A percentile compares a stretch with the other conserved stretches of the same genome.
Evolutionary conservation across 2,113 vertebrate species (phyloP).

Genomic region (Typhlomys cinereus): DNA sequence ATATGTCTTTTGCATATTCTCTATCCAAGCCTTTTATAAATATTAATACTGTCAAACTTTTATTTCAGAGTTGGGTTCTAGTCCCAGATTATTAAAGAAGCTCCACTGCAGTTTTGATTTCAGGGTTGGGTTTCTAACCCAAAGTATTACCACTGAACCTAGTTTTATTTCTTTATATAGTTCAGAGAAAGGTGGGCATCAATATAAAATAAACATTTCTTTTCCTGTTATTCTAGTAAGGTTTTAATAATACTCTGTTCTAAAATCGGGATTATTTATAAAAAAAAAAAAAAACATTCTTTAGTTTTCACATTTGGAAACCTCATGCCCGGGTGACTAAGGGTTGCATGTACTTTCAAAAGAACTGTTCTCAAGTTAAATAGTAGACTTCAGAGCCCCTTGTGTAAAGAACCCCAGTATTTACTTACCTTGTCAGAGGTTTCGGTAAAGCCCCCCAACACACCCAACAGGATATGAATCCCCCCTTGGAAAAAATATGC

Average conservation of each 20-base stretch:
- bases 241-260: constrained; percentile 67
- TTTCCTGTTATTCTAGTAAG: constrained; percentile 24
- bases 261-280: constrained; percentile 56
- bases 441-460: constrained; percentile 76
- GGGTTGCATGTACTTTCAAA: constrained; percentile 59
- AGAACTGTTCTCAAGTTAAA: constrained; percentile 61
- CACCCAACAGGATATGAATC: constrained; percentile 57
- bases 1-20: constrained; percentile 51
- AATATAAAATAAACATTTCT: constrained; percentile 56
- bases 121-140: constrained; percentile 44
- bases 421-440: constrained; percentile 82
- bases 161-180: constrained; percentile 55
- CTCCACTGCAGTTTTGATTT: constrained; percentile 46
- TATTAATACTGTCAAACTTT: constrained; percentile 66
- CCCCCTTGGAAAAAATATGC: constrained; percentile 74
- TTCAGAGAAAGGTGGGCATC: constrained; percentile 22
- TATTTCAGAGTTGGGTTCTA: constrained; percentile 62
- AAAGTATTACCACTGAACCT: constrained; percentile 5
- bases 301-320: constrained; percentile 59
- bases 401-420: constrained; percentile 57
- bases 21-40: constrained; percentile 58
- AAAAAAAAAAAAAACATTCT: not conserved
- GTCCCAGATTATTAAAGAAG: constrained; percentile 72
- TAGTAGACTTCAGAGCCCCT: constrained; percentile 57
- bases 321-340: constrained; percentile 44